A percentile compares a stretch with the other conserved stretches of the same genome.
Evolutionary conservation across 2,888 invertebrate genomes (phyloP).

Genomic region (Polylopha cassiicola): DNA sequence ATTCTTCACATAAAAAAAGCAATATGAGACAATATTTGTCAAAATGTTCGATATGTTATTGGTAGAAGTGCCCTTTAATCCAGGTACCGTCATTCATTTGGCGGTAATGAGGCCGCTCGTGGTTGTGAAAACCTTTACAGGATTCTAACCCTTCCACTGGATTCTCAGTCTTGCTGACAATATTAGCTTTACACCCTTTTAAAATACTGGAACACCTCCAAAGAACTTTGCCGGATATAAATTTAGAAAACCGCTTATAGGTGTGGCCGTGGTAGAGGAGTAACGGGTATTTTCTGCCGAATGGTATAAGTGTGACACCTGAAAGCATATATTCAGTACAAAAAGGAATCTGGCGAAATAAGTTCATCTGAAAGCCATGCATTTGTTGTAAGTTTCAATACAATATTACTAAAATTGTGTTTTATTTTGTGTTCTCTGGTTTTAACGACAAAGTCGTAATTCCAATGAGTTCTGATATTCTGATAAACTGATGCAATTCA

Average conservation of each 20-base stretch:
- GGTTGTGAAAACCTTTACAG: conserved; percentile 24
- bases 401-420: no score
- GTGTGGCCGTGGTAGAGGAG: conserved; percentile 21
- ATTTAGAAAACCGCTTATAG: conserved; percentile 17
- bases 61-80: conserved; percentile 15
- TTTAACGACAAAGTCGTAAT: no score
- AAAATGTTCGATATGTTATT: no score
- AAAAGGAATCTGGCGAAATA: no score
- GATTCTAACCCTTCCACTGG: conserved; percentile 11
- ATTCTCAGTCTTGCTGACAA: conserved; percentile 20
- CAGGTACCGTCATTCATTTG: conserved; percentile 18
- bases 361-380: no score
- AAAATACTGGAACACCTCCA: conserved; percentile 25
- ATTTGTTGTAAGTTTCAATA: no score
- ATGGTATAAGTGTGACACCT: conserved; percentile 17
- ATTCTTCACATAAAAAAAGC: no score
- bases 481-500: no score
- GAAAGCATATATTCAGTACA: neutral
- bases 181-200: conserved; percentile 25
- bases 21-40: no score
- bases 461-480: no score
- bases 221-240: conserved; percentile 17
- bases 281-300: conserved; percentile 22
- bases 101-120: conserved; percentile 21
- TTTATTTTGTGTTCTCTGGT: no score